These are phyloP conservation scores for Hesperia comma DNA, from an alignment of 2,888 invertebrate genomes.

Conservation along the genomic window DNA sequence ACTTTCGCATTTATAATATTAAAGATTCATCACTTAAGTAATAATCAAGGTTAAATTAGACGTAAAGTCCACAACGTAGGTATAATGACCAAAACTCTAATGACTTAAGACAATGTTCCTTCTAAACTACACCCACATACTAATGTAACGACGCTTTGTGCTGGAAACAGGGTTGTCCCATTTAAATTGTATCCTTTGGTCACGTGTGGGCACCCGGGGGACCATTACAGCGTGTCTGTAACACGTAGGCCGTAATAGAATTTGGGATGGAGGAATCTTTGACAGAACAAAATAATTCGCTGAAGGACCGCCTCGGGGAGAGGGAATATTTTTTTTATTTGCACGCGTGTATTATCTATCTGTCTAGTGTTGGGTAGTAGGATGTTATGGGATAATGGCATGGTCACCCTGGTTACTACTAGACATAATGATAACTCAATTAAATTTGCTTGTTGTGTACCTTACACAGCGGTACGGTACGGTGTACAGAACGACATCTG, in stretches of 20 bases:
- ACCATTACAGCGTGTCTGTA: constrained; percentile 1
- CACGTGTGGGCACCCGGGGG: neutral
- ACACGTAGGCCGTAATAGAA: constrained; percentile 3
- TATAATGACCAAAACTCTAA: neutral
- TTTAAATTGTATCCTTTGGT: neutral
- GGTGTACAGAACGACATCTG: no score
- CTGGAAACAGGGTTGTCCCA: neutral
- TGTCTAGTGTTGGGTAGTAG: no score
- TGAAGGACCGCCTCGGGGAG: constrained; percentile 1
- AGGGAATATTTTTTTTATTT: neutral
- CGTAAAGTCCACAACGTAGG: no score
- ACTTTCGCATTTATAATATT: no score
- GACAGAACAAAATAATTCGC: constrained; percentile 3
- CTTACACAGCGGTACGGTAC: no score
- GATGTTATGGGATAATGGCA: no score
- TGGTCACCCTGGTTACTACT: no score
- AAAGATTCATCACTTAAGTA: no score
- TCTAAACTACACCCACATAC: neutral
- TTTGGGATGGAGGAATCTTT: constrained; percentile 10
- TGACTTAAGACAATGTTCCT: neutral
- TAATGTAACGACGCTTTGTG: neutral
- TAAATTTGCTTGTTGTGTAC: no score
- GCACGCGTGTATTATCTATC: neutral
- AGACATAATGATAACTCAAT: no score
- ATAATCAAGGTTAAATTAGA: no score